Evolutionary conservation across 2,113 vertebrate genomes (phyloP).

Genomic region (Calypte anna): DNA sequence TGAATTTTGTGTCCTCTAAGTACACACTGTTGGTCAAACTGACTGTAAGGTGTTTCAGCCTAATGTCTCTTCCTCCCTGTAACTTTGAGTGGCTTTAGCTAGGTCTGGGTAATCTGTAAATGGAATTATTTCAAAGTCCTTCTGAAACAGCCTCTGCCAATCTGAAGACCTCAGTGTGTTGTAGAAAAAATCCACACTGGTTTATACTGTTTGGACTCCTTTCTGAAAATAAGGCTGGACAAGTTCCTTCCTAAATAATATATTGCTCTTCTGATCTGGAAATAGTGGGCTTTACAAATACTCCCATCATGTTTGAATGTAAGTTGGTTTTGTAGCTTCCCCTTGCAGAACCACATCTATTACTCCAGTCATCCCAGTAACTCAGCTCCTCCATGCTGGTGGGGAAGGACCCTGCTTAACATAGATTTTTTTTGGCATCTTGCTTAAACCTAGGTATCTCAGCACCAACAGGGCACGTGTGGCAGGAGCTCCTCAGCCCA

Average conservation of each 20-base stretch:
- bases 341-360: not conserved
- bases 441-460: not conserved
- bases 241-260: not conserved
- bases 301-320: accelerated
- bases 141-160: not conserved
- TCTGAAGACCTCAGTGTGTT: not conserved
- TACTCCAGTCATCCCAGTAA: not conserved
- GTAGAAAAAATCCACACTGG: not conserved
- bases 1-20: not conserved
- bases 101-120: not conserved
- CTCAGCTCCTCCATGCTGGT: accelerated
- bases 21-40: not conserved
- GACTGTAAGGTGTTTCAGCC: not conserved
- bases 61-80: not conserved
- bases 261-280: not conserved
- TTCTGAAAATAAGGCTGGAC: not conserved
- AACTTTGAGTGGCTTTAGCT: not conserved
- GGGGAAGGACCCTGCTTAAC: not conserved
- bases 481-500: not conserved
- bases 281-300: not conserved
- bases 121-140: not conserved
- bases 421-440: accelerated
- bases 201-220: not conserved
- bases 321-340: not conserved
- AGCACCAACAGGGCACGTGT: accelerated